Percentiles rank a stretch among this genome's conserved stretches.
Conservation (phyloP, 2,888 invertebrate species). For the Lasioglossum pauxillum region DNA sequence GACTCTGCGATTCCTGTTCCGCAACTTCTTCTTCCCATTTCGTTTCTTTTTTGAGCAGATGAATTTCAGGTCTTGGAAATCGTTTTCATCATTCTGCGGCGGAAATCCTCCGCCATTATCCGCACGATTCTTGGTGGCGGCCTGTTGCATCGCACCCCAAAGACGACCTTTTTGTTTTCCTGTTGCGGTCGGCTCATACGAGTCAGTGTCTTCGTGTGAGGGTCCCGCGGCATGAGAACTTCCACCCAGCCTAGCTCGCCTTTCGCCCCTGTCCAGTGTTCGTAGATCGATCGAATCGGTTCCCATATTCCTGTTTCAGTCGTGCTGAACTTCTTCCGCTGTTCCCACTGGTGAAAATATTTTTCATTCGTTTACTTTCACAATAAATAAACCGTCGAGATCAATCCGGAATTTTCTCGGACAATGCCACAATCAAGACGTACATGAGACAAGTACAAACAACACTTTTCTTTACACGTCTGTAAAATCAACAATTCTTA, state of each 20-base stretch:
- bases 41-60: constrained; percentile 36
- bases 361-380: background rate
- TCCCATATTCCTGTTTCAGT: constrained; percentile 48
- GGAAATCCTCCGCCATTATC: constrained; percentile 45
- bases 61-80: constrained; percentile 35
- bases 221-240: constrained; percentile 57
- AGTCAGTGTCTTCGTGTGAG: constrained; percentile 24
- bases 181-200: constrained; percentile 19
- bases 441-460: no score
- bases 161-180: constrained; percentile 30
- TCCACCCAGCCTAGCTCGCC: constrained; percentile 56
- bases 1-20: constrained; percentile 53
- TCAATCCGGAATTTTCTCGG: no score
- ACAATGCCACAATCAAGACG: no score
- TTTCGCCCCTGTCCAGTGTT: constrained; percentile 44
- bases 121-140: constrained; percentile 57
- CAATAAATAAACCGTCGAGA: background rate
- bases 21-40: constrained; percentile 26
- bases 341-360: background rate
- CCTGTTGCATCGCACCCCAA: constrained; percentile 63
- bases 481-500: no score
- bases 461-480: no score
- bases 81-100: constrained; percentile 19
- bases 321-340: constrained; percentile 16
- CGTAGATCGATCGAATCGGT: constrained; percentile 60